Base-by-base conservation (phyloP, 2,888 invertebrate genomes). In the Orthosia gracilis region DNA sequence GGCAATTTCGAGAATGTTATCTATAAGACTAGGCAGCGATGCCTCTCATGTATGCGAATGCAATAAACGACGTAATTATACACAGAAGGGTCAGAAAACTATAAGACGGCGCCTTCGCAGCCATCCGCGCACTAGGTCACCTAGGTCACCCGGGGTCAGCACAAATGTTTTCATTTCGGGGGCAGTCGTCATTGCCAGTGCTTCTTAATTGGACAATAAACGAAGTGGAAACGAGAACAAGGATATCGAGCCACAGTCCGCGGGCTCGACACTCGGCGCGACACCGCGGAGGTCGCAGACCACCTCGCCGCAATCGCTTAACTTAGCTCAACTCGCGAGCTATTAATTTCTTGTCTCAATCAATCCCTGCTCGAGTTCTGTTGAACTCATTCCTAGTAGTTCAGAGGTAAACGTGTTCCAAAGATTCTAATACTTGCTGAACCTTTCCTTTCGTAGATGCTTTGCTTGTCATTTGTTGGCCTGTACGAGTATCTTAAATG, bases 141-240 rank as follows among this genome's bases (percentile, higher is more conserved):
- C 11, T 52, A 52, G 74, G 61, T 74, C 80, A 66, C 31, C 7
- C 18, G 23, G 57, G 70, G 68, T 74, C 74, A 74, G 21, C 49
- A 40, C 54, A 15, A 64, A 47, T 61, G 80, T 21, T 61, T 62
- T 70, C 73, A 15, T 69, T 74, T 78, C 54, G 61, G 55, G 67
- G 50, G 78, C 79, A 65, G 65, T 70, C 65, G 63, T 79, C 81
- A 82, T 83, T 82, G 81, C 80, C 83, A 83, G 61, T 71, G 40
- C 58, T 68, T 62, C 73, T 69, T 69, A 77, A 68, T 67, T 64
- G 70, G 50, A 83, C 70, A 71, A 78, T 78, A 78, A 78, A 62
- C 55, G 83, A 82, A 83, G 70, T 82, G 80, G 72, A 81, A 85
- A 86, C 77, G 82, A 85, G 85, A 85, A 82, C 85, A 85, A 85